Evolutionary conservation across 2,113 vertebrate species (phyloP).

Genomic region (Probosciger aterrimus): DNA sequence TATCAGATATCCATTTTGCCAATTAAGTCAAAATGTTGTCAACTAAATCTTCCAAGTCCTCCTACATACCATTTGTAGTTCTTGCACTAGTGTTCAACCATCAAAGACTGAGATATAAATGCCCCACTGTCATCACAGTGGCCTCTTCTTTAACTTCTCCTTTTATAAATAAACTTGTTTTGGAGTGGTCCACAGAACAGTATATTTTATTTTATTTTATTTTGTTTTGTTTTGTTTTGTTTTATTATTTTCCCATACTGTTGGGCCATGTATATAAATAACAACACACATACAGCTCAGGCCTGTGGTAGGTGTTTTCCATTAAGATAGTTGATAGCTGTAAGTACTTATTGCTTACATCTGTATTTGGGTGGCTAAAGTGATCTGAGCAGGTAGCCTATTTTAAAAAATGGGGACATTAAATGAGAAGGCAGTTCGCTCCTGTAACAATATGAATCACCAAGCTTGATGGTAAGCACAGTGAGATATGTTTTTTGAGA

Average conservation of each 20-base stretch:
- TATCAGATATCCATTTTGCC: neutral
- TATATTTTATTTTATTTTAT: neutral
- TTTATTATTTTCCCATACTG: neutral
- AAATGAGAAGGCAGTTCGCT: neutral
- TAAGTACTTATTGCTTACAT: neutral
- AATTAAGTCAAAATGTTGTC: conserved; percentile 3
- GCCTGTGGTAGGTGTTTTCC: neutral
- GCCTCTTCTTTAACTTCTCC: neutral
- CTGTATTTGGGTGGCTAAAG: neutral
- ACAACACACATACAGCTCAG: neutral
- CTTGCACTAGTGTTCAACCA: neutral
- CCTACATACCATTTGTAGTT: neutral
- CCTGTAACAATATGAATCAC: neutral
- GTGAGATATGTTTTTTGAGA: neutral
- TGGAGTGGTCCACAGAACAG: neutral
- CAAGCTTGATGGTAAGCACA: neutral
- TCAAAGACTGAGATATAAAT: neutral
- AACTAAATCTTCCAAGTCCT: neutral
- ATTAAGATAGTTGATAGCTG: neutral
- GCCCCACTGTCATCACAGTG: neutral
- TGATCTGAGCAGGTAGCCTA: neutral
- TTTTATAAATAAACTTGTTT: conserved; percentile 11
- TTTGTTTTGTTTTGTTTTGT: neutral
- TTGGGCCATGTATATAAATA: neutral
- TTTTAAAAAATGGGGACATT: neutral